These are phyloP conservation scores for Zelleria hepariella DNA, from an alignment of 2,888 invertebrate genomes.

Conservation along the genomic window DNA sequence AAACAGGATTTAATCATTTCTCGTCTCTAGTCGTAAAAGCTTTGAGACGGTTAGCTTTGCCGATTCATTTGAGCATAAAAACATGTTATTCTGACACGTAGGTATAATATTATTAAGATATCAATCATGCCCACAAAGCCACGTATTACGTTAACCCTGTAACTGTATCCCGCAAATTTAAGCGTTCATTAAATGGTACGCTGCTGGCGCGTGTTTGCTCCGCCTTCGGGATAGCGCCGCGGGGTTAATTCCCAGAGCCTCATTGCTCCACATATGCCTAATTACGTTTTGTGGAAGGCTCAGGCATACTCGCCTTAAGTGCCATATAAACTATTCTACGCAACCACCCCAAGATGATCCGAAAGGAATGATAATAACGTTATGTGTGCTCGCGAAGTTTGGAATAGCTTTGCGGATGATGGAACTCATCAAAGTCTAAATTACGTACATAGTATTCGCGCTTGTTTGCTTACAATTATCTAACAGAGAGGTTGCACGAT, in stretches of 20 bases:
- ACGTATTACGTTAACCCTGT: background rate
- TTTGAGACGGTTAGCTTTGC: background rate
- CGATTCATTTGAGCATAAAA: background rate
- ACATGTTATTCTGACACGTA: background rate
- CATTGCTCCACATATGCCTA: conserved; percentile 26
- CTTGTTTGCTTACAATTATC: background rate
- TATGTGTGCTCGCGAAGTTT: background rate
- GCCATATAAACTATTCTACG: conserved; percentile 4
- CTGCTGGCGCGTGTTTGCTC: conserved; percentile 9
- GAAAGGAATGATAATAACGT: background rate
- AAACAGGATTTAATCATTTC: no score
- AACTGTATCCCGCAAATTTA: background rate
- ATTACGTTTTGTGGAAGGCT: conserved; percentile 27
- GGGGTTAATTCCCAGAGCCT: conserved; percentile 28
- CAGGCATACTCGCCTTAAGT: conserved; percentile 26
- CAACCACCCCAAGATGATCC: background rate
- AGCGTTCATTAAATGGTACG: conserved; percentile 12
- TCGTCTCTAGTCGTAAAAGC: no score
- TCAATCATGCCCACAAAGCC: background rate
- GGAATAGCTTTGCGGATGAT: background rate
- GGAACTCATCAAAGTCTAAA: background rate
- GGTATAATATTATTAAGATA: background rate
- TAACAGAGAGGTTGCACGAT: conserved; percentile 10
- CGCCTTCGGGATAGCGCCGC: conserved; percentile 12
- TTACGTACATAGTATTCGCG: background rate